phyloP scores from a whole-genome alignment of 2,888 invertebrate species.

The Entomobrya proxima region DNA sequence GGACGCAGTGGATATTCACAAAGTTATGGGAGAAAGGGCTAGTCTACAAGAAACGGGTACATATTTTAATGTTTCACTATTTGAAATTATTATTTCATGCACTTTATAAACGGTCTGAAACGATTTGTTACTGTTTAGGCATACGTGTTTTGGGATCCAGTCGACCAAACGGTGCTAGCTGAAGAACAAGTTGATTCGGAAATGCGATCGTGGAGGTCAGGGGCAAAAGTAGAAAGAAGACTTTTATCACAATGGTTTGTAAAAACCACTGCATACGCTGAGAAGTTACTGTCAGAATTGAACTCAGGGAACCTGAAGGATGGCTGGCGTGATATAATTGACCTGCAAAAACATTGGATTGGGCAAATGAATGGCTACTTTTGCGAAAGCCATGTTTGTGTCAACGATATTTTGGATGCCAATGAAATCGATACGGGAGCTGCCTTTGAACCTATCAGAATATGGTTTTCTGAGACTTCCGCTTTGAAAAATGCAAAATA shows the following conservation, averaged over 20 bases:
- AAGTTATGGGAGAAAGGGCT: slow-evolving; percentile 90
- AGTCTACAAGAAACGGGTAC: slow-evolving; percentile 89
- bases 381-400: slow-evolving; percentile 82
- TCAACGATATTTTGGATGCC: slow-evolving; percentile 57
- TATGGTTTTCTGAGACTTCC: slow-evolving; percentile 88
- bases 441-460: slow-evolving; percentile 77
- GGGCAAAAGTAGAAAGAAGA: slow-evolving; percentile 93
- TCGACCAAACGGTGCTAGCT: slow-evolving; percentile 97
- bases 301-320: slow-evolving; percentile 78
- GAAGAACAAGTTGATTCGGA: slow-evolving; percentile 97
- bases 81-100: no score
- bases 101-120: no score
- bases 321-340: slow-evolving; percentile 91
- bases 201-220: slow-evolving; percentile 96
- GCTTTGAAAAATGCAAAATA: slow-evolving; percentile 84
- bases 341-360: slow-evolving; percentile 93
- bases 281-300: slow-evolving; percentile 79
- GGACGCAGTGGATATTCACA: slow-evolving; percentile 97
- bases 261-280: slow-evolving; percentile 89
- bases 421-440: not conserved
- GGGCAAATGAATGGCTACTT: slow-evolving; percentile 89
- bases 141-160: slow-evolving; percentile 98
- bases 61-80: slow-evolving; percentile 55
- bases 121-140: slow-evolving; percentile 80
- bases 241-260: slow-evolving; percentile 96